Percentiles rank a stretch among this genome's conserved stretches.
Evolutionary conservation across 2,113 vertebrate species (phyloP).

Genomic region (rat (Rattus norvegicus)): GRCr8 NC_086026.1:111704501-111705000

Average conservation of each 20-base stretch:
- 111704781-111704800: fast-evolving
- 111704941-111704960: neutral
- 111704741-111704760: neutral
- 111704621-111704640: neutral
- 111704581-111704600: neutral
- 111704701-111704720: too few species aligned
- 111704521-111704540: slow-evolving; percentile 70
- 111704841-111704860: neutral
- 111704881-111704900: neutral
- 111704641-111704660: neutral
- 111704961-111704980: neutral
- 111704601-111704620: neutral
- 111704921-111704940: slow-evolving; percentile 25
- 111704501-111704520: slow-evolving; percentile 77
- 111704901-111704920: neutral
- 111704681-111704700: neutral
- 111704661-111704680: neutral
- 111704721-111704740: neutral
- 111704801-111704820: neutral
- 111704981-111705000: neutral
- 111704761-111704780: neutral
- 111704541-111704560: slow-evolving; percentile 59
- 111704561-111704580: slow-evolving; percentile 67
- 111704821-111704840: neutral
- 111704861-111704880: neutral